Base-by-base conservation (phyloP, 1,140 invertebrate genomes). In the Conus ventricosus region DNA sequence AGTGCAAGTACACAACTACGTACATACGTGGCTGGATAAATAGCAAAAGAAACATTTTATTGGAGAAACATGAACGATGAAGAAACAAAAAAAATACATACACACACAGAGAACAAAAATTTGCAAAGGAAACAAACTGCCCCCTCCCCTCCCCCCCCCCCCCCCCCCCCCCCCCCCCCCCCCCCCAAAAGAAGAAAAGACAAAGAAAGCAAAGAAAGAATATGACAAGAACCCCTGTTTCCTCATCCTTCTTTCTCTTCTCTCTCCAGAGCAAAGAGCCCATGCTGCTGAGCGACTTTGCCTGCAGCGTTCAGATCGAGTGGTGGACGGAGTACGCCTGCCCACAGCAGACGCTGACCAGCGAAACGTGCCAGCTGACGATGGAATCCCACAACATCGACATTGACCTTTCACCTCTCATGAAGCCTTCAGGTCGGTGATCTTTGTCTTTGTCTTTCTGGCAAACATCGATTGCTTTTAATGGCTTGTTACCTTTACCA, bases 261-360 rank as follows among this genome's bases (percentile, higher is more conserved):
- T 4, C 60, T 15, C 54, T 91, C 57, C 89, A 94, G 94, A 93
- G 92, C 85, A 91, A 92, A 87, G 90, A 92, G n/a, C 93, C 94
- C 54, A 6, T 89, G 63, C 76, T 94, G 67, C 75, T 91, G 0
- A 87, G 71, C 17, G 91, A 92, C 63, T 91, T 91, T 76, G 88
- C 91, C 23, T 94, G 94, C 89, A 90, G 90, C 55, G 92, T 92
- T 76, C 76, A 90, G 15, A 88, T 94, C 25, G 88, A 91, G 39
- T 94, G 94, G 94, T 85, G 91, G 54, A 94, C 93, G n/a, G 93
- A 94, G 78, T 92, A 92, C 91, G 94, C 94, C 10, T 94, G 94
- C 90, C 85, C 88, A 25, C 91, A 91, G 55, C 55, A 84, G 27
- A 87, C 89, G 13, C 88, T 94, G 17, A 90, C 85, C 25, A 92